Conservation (phyloP, 2,888 invertebrate species). For the Herminia tarsipennalis region DNA sequence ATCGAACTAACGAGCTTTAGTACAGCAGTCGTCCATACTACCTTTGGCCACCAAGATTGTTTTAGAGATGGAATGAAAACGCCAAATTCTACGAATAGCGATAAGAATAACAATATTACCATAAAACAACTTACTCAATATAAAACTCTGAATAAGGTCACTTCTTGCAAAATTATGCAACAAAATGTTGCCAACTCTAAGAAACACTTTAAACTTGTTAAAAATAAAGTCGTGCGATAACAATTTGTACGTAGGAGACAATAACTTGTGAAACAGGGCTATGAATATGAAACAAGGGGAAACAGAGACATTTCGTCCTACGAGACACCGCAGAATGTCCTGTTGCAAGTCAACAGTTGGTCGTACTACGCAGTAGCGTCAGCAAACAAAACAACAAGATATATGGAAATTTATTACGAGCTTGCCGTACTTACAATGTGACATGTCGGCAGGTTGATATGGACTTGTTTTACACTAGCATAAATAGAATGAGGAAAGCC, state of each 20-base stretch:
- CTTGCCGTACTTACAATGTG: no score
- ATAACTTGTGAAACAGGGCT: constrained; percentile 43
- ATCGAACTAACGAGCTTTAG: no score
- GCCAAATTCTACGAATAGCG: no score
- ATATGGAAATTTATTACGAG: no score
- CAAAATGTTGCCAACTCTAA: constrained; percentile 9
- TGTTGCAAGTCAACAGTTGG: constrained; percentile 79
- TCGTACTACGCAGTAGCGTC: constrained; percentile 48
- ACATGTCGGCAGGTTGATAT: no score
- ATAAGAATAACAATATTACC: no score
- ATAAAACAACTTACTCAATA: no score
- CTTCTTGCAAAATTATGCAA: background rate
- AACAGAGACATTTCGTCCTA: constrained; percentile 56
- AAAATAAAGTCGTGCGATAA: constrained; percentile 41
- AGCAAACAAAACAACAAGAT: constrained; percentile 50
- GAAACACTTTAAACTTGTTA: constrained; percentile 39
- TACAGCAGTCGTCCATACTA: no score
- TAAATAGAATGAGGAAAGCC: no score
- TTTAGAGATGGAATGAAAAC: no score
- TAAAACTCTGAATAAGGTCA: background rate
- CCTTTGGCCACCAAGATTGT: no score
- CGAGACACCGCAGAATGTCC: constrained; percentile 51
- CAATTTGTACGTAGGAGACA: constrained; percentile 14
- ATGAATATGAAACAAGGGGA: constrained; percentile 57
- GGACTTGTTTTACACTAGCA: no score